phyloP scores from a whole-genome alignment of 1,140 invertebrate genomes.

The Charaxes varanes region DNA sequence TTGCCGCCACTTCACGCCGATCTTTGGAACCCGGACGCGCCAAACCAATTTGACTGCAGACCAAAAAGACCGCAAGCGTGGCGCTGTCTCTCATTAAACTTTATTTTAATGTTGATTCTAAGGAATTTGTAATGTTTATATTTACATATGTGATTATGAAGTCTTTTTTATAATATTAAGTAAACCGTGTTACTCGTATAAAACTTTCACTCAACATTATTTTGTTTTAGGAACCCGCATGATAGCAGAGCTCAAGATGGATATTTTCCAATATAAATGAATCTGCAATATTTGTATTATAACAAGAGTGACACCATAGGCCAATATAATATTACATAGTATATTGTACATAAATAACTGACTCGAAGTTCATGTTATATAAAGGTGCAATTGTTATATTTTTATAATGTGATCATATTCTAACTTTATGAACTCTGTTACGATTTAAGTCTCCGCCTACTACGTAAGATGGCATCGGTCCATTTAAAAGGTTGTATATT shows the following conservation, averaged over 20 bases:
- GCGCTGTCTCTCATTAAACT: too few species aligned
- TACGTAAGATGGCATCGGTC: too few species aligned
- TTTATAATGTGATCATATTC: conserved; percentile 6
- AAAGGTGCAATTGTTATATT: conserved; percentile 15
- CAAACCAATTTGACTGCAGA: too few species aligned
- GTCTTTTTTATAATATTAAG: background rate
- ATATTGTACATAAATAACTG: conserved; percentile 9
- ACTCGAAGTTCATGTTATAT: background rate
- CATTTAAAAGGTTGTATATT: too few species aligned
- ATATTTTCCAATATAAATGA: background rate
- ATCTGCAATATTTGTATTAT: background rate
- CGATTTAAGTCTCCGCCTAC: background rate
- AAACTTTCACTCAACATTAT: too few species aligned
- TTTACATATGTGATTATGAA: background rate
- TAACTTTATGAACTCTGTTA: too few species aligned
- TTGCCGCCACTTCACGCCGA: too few species aligned
- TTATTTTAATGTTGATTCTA: too few species aligned
- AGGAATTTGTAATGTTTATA: too few species aligned
- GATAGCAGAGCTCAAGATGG: conserved; percentile 17
- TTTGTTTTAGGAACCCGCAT: conserved; percentile 33
- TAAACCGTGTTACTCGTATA: background rate
- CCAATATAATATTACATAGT: conserved; percentile 6
- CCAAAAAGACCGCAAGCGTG: too few species aligned
- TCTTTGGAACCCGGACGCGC: too few species aligned
- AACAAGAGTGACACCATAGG: conserved; percentile 1